phyloP scores from a whole-genome alignment of 2,797 vertebrate genomes.

The Gephyroberyx darwinii region DNA sequence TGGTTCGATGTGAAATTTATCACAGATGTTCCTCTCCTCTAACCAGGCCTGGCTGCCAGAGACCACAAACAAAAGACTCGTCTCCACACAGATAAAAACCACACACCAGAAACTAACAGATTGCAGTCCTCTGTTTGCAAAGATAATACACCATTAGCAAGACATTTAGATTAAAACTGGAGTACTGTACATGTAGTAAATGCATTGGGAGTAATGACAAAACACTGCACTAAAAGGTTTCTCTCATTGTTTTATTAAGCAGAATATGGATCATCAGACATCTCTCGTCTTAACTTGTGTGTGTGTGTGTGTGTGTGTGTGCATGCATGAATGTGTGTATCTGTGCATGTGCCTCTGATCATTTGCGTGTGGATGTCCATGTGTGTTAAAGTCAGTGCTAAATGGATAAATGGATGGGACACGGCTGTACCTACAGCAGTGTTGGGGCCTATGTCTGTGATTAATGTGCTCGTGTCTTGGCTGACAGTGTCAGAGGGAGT shows the following conservation, averaged over 20 bases:
- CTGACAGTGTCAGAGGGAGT: conserved; percentile 84
- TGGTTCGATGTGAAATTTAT: conserved; percentile 79
- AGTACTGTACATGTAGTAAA: conserved; percentile 10
- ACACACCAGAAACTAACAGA: conserved; percentile 57
- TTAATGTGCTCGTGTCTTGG: conserved; percentile 76
- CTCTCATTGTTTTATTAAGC: not conserved
- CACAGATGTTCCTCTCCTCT: conserved; percentile 79
- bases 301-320: conserved; percentile 14
- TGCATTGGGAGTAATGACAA: conserved; percentile 1
- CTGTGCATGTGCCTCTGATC: conserved; percentile 28
- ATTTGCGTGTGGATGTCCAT: conserved; percentile 34
- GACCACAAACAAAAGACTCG: conserved; percentile 70
- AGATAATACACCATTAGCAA: conserved; percentile 45
- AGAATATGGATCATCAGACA: not conserved
- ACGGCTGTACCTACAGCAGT: conserved; percentile 54
- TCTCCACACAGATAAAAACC: conserved; percentile 62
- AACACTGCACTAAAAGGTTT: not conserved
- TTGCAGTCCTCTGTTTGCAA: conserved; percentile 46
- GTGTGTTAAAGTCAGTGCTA: conserved; percentile 58
- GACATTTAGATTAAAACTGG: conserved; percentile 45
- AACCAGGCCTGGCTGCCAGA: conserved; percentile 72
- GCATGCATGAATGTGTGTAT: conserved; percentile 1
- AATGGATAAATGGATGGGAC: conserved; percentile 74
- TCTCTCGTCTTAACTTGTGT: conserved; percentile 4
- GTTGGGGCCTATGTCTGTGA: conserved; percentile 67